Conservation (phyloP, 2,797 vertebrate genomes). For the Intellagama lesueurii region DNA sequence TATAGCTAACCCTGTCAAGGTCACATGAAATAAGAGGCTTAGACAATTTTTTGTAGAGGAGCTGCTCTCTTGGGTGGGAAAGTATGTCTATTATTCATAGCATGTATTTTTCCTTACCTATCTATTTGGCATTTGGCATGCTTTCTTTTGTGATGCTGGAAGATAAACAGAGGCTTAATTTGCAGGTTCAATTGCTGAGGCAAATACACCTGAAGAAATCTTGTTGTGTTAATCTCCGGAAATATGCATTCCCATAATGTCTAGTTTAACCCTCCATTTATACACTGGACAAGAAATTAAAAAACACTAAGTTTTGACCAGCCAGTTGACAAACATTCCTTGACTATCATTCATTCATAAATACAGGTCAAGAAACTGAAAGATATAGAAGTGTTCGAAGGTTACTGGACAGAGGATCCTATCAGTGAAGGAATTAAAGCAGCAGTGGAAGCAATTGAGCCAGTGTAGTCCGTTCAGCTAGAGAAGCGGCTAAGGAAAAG, state of each 20-base stretch:
- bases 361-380: background rate
- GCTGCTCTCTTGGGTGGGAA: too few relatives aligned
- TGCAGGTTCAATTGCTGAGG: background rate
- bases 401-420: background rate
- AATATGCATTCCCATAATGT: too few relatives aligned
- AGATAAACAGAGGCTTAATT: background rate
- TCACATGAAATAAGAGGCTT: too few relatives aligned
- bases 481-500: background rate
- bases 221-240: background rate
- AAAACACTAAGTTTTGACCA: background rate
- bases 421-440: background rate
- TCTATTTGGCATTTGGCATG: too few relatives aligned
- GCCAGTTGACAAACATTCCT: background rate
- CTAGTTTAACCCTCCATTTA: background rate
- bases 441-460: background rate
- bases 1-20: too few relatives aligned
- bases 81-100: too few relatives aligned
- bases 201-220: background rate
- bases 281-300: background rate
- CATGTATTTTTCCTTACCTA: too few relatives aligned
- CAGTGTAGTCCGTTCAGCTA: background rate
- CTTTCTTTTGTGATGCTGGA: too few relatives aligned
- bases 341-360: background rate
- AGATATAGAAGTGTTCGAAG: background rate
- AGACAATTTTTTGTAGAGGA: too few relatives aligned